Evolutionary conservation across 2,888 invertebrate genomes (phyloP).

Genomic region (Lasioglossum leucozonium): DNA sequence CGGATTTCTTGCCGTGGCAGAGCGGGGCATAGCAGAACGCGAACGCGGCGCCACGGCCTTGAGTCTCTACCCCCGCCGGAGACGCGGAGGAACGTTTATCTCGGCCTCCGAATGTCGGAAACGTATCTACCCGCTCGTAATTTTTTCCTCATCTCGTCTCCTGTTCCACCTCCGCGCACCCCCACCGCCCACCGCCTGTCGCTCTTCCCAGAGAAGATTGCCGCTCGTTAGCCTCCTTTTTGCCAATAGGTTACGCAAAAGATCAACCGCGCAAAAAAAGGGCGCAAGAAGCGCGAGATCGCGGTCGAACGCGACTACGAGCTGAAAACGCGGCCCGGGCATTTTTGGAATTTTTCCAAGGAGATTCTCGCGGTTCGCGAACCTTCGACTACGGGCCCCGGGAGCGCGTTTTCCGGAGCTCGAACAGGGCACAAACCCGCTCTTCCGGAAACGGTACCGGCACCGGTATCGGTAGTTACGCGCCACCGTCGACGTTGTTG

Average conservation of each 20-base stretch:
- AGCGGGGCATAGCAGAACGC: not conserved
- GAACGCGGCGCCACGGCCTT: slow-evolving; percentile 73
- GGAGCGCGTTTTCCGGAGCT: not conserved
- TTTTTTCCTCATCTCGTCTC: slow-evolving; percentile 5
- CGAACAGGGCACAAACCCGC: not conserved
- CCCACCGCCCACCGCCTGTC: not conserved
- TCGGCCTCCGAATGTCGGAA: slow-evolving; percentile 42
- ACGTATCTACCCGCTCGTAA: slow-evolving; percentile 32
- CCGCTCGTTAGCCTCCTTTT: slow-evolving; percentile 41
- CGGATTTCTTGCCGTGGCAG: slow-evolving; percentile 69
- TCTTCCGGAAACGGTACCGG: slow-evolving; percentile 1
- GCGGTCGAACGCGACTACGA: not conserved
- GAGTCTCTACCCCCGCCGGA: slow-evolving; percentile 63
- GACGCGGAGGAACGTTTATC: slow-evolving; percentile 41
- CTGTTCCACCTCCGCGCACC: slow-evolving; percentile 1
- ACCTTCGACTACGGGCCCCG: not conserved
- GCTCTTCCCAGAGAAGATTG: slow-evolving; percentile 39
- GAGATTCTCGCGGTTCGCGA: not conserved
- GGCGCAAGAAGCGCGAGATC: slow-evolving; percentile 9
- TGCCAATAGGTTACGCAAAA: slow-evolving; percentile 58
- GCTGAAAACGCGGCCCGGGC: not conserved
- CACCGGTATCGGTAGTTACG: slow-evolving; percentile 22
- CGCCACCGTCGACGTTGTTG: not conserved
- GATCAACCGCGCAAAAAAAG: slow-evolving; percentile 27
- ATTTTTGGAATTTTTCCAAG: not conserved